Base-by-base conservation (phyloP, 2,888 invertebrate species). In the Poecilus cupreus region DNA sequence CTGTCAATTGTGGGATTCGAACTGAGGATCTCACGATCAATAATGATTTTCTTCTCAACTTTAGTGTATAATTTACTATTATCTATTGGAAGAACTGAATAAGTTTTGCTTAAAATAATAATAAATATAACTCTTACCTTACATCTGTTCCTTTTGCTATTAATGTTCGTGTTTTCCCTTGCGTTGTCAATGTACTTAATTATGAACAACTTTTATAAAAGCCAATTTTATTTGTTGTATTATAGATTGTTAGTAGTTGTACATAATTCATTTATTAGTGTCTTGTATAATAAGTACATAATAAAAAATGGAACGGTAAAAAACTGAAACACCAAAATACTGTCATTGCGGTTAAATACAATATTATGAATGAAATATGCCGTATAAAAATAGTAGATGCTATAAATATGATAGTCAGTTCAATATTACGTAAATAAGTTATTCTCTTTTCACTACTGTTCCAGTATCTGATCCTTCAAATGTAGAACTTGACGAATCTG, bases 401-500 rank as follows among this genome's bases (percentile, higher is more conserved):
- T 78, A 78, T 78, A 77, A 79, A 16, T 39, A 79, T 49, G 51
- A 54, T 37, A 80, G 51, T 80, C 72, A 72, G 72, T 80, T 78
- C 43, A 46, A 72, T 75, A 39, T 70, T 43, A 37, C 8, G 32
- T 57, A 57, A 51, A 54, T 39, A 75, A 54, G 39, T 80, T 80
- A 72, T 57, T 57, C 39, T 72, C 86, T 86, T 83, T 89, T 89
- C 32, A 89, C 88, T 0, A 89, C 88, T 51, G 89, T 89, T 57
- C 89, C 89, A 1, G 89, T 89, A 83, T 89, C 89, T 0, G 89
- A 89, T 81, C 87, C 88, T 79, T 88, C 89, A 0, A 88, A 88
- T 22, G 89, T 88, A 11, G 86, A 85, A 85, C 92, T 92, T 0
- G 93, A 91, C 6, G 91, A 93, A 82, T 92, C 92, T 6, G 92